These are phyloP conservation scores for Priocnemis perturbator DNA, from an alignment of 2,888 invertebrate species.

Conservation along the genomic window DNA sequence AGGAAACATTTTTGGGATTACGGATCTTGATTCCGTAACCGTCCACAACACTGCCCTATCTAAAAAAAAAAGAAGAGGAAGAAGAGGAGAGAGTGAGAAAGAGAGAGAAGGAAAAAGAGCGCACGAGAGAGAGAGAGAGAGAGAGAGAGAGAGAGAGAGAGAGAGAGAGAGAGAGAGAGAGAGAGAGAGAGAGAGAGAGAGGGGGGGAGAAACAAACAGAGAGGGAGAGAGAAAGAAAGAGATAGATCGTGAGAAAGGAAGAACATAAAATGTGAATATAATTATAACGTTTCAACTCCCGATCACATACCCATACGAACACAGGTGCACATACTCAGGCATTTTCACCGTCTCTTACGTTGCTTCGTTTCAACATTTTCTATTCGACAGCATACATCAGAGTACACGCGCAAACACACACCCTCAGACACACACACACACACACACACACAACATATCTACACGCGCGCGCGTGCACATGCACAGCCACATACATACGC, in stretches of 20 bases:
- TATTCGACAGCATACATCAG: no score
- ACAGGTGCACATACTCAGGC: constrained; percentile 10
- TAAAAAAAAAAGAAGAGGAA: constrained; percentile 53
- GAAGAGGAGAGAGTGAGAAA: constrained; percentile 1
- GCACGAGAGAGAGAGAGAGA: neutral
- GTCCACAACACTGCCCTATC: constrained; percentile 74
- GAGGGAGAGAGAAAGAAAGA: neutral
- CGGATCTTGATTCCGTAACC: constrained; percentile 68
- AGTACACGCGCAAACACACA: no score
- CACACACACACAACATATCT: no score
- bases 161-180: neutral
- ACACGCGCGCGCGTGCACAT: no score
- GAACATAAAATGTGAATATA: constrained; percentile 9
- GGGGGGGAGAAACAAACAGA: neutral
- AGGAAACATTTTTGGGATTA: constrained; percentile 72
- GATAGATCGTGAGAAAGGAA: neutral
- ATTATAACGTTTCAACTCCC: neutral
- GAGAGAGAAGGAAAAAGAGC: neutral
- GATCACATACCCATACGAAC: constrained; percentile 15
- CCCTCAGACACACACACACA: no score
- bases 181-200: neutral
- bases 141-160: neutral
- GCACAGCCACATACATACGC: no score
- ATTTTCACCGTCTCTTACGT: neutral
- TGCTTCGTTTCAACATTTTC: no score